phyloP scores from a whole-genome alignment of 2,797 vertebrate species.

The Anguilla anguilla region DNA sequence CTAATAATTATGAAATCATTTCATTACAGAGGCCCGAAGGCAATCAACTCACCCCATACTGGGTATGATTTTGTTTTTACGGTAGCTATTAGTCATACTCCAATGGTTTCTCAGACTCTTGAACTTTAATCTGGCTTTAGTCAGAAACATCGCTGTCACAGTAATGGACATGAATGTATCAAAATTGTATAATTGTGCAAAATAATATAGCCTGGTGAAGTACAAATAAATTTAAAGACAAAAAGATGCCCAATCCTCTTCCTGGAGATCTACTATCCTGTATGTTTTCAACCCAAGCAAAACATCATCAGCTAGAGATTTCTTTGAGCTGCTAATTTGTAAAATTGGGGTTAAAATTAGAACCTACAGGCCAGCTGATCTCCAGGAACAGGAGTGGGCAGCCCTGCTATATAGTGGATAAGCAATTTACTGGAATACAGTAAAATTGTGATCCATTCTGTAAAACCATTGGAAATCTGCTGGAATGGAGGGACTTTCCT shows the following conservation, averaged over 20 bases:
- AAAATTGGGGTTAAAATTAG: too few species aligned
- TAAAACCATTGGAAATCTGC: background rate
- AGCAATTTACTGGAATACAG: too few species aligned
- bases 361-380: too few species aligned
- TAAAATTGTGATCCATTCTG: background rate
- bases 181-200: background rate
- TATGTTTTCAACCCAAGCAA: too few species aligned
- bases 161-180: too few species aligned
- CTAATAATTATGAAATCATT: constrained; percentile 1
- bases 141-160: background rate
- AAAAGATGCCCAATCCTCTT: background rate
- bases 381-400: too few species aligned
- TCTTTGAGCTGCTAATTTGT: too few species aligned
- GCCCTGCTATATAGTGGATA: background rate
- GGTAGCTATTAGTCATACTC: background rate
- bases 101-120: background rate
- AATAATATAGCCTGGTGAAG: background rate
- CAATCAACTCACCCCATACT: constrained; percentile 37
- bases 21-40: constrained; percentile 44
- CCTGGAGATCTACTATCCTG: too few species aligned
- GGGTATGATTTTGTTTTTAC: constrained; percentile 41
- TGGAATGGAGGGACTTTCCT: background rate
- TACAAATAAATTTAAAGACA: background rate
- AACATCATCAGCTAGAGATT: too few species aligned
- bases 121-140: background rate